phyloP scores from a whole-genome alignment of 2,113 vertebrate genomes.

The Myocastor coypus region DNA sequence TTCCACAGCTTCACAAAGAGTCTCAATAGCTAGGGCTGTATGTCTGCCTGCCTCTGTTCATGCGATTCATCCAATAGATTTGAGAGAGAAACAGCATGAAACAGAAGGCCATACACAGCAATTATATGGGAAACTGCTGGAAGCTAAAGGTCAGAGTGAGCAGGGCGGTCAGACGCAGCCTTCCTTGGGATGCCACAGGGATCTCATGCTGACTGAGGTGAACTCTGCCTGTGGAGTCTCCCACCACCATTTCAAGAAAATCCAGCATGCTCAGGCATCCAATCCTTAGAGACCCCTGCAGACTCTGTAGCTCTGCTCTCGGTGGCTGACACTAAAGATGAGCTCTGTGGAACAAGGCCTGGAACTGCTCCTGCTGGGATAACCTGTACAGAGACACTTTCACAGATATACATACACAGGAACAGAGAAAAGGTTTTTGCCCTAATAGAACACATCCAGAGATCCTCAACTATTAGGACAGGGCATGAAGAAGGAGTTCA shows the following conservation, averaged over 20 bases:
- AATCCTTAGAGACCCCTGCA: background rate
- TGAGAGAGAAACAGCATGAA: background rate
- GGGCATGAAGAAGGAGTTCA: background rate
- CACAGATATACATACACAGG: background rate
- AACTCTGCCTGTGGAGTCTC: background rate
- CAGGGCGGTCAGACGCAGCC: background rate
- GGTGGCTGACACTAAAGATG: background rate
- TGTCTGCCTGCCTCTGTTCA: background rate
- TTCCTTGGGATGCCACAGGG: background rate
- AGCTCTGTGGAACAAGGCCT: background rate
- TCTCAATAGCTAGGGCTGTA: too few species aligned
- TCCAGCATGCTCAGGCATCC: background rate
- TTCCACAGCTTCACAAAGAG: too few species aligned
- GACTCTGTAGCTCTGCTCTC: background rate
- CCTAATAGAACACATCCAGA: background rate
- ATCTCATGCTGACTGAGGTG: background rate
- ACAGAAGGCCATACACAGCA: background rate
- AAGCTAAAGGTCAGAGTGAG: background rate
- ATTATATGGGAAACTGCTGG: background rate
- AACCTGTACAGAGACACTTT: background rate
- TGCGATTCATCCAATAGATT: background rate
- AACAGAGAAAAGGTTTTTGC: background rate
- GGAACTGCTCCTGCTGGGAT: background rate
- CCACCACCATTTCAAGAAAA: background rate
- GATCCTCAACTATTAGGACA: background rate